Percentiles rank a stretch among this genome's conserved stretches.
phyloP scores from a whole-genome alignment of 2,888 invertebrate genomes.

The Neoascia interrupta region DNA sequence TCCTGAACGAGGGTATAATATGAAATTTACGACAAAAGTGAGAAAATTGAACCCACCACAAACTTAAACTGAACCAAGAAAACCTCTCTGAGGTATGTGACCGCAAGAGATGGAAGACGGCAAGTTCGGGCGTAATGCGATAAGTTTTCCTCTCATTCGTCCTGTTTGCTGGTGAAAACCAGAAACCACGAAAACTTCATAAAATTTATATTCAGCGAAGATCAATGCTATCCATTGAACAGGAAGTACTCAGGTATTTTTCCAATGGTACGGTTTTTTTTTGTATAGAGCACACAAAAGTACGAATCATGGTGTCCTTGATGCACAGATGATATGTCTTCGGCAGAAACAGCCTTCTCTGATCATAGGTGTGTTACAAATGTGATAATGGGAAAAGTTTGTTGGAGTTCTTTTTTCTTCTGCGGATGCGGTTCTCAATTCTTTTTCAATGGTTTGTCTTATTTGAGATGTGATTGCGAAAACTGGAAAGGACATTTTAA shows the following conservation, averaged over 20 bases:
- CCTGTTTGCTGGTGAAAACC: background rate
- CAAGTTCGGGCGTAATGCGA: slow-evolving; percentile 28
- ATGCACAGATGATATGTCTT: slow-evolving; percentile 36
- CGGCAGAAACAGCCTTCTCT: background rate
- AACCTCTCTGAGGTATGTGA: slow-evolving; percentile 39
- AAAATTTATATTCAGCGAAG: slow-evolving; percentile 56
- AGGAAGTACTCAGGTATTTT: no score
- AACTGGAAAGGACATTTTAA: slow-evolving; percentile 45
- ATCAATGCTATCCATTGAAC: no score
- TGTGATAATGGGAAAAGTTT: slow-evolving; percentile 67
- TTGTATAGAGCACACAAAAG: no score
- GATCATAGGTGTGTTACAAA: slow-evolving; percentile 62
- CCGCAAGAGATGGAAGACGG: slow-evolving; percentile 29
- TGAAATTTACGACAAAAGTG: slow-evolving; percentile 10
- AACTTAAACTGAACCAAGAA: slow-evolving; percentile 23
- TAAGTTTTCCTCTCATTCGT: slow-evolving; percentile 2
- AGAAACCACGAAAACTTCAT: slow-evolving; percentile 34
- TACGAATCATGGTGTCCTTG: slow-evolving; percentile 30
- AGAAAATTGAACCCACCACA: background rate
- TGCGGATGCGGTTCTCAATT: slow-evolving; percentile 50
- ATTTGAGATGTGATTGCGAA: slow-evolving; percentile 1
- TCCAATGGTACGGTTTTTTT: no score
- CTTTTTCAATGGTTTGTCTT: slow-evolving; percentile 25
- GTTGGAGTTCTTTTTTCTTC: slow-evolving; percentile 53
- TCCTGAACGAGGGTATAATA: slow-evolving; percentile 1